A percentile compares a stretch with the other conserved stretches of the same genome.
These are phyloP conservation scores for Caenorhabditis imperialis DNA, from an alignment of 2,888 invertebrate genomes.

Conservation along the genomic window DNA sequence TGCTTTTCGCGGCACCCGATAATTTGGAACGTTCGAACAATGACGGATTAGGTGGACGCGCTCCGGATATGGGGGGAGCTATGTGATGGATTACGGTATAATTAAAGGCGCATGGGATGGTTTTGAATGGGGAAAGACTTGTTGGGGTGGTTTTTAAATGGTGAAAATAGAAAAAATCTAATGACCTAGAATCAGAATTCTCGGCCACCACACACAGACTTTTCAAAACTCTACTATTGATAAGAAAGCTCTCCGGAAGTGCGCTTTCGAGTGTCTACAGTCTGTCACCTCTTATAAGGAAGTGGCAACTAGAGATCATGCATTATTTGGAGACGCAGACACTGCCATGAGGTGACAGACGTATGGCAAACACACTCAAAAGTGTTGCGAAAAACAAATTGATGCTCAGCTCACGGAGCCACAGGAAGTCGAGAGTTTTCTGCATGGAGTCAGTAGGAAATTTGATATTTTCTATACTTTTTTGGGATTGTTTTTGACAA, in stretches of 20 bases:
- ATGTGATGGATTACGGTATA: conserved; percentile 32
- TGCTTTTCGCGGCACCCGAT: too few species aligned
- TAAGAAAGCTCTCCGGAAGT: too few species aligned
- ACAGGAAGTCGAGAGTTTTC: conserved; percentile 43
- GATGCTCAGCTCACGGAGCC: conserved; percentile 16
- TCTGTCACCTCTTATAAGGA: conserved; percentile 38
- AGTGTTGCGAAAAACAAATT: conserved; percentile 51
- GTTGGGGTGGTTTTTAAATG: too few species aligned
- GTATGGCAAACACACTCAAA: conserved; percentile 38
- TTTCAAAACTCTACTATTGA: too few species aligned
- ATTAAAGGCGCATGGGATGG: too few species aligned
- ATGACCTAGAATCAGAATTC: too few species aligned
- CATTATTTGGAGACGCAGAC: conserved; percentile 12
- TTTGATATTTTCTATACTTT: conserved; percentile 30
- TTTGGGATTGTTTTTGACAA: too few species aligned
- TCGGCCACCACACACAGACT: too few species aligned
- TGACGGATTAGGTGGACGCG: too few species aligned
- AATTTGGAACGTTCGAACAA: too few species aligned
- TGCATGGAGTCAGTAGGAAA: conserved; percentile 21
- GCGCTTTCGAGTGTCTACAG: conserved; percentile 37
- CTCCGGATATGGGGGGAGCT: conserved; percentile 22
- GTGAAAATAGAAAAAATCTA: too few species aligned
- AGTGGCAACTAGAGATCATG: conserved; percentile 9
- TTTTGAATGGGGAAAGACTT: too few species aligned
- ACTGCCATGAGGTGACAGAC: conserved; percentile 25